A percentile compares a stretch with the other conserved stretches of the same genome.
Evolutionary conservation across 2,888 invertebrate genomes (phyloP).

Genomic region (Lottia scabra): DNA sequence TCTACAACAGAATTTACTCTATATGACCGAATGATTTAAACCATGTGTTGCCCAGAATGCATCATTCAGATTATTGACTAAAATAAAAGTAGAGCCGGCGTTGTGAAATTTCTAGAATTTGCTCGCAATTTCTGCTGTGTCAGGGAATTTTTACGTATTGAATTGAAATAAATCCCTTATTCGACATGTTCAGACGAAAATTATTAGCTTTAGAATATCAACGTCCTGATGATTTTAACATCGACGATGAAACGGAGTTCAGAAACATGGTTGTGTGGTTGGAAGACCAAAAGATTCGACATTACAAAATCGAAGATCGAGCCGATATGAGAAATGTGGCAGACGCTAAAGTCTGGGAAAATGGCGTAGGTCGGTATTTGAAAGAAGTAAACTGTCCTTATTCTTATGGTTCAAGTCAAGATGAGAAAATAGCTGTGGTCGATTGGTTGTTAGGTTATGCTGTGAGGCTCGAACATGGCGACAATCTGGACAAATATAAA

Average conservation of each 20-base stretch:
- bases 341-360: conserved; percentile 77
- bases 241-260: conserved; percentile 85
- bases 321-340: conserved; percentile 79
- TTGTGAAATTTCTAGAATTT: too few species aligned
- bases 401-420: conserved; percentile 64
- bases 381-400: conserved; percentile 81
- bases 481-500: conserved; percentile 81
- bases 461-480: conserved; percentile 84
- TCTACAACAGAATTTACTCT: neutral
- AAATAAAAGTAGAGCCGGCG: too few species aligned
- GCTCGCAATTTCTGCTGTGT: too few species aligned
- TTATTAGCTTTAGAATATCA: conserved; percentile 84
- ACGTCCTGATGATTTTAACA: conserved; percentile 78
- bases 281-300: conserved; percentile 92
- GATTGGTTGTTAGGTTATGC: conserved; percentile 90
- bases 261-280: conserved; percentile 88
- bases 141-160: too few species aligned
- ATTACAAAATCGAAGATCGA: conserved; percentile 86
- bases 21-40: neutral
- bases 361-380: conserved; percentile 78
- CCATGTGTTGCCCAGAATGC: neutral
- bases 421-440: conserved; percentile 76
- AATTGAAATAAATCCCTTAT: too few species aligned
- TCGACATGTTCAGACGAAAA: conserved; percentile 80
- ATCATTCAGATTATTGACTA: too few species aligned